Percentiles rank a stretch among this genome's conserved stretches.
phyloP scores from a whole-genome alignment of 92 coral and sea anemone genomes.

The Epizoanthus fatuus region DNA sequence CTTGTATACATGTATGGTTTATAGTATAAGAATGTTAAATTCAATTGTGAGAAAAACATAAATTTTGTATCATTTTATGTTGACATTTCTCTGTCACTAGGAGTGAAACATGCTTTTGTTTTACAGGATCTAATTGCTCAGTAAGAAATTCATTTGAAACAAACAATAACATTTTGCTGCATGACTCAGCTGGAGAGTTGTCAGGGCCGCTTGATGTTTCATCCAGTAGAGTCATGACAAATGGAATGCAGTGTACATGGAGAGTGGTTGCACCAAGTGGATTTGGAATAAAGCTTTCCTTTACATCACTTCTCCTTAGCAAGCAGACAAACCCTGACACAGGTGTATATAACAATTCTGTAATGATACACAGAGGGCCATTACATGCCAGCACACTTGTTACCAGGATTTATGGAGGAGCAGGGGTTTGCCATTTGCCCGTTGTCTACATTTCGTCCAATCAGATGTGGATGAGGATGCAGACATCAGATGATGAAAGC shows the following conservation, averaged over 20 bases:
- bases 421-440: neutral
- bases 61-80: no score
- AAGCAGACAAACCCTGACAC: neutral
- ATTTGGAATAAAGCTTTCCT: constrained; percentile 14
- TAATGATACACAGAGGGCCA: constrained; percentile 20
- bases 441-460: neutral
- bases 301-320: neutral
- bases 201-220: constrained; percentile 20
- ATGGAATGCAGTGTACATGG: constrained; percentile 14
- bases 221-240: neutral
- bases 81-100: neutral
- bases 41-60: no score
- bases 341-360: neutral
- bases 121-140: constrained; percentile 1
- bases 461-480: constrained; percentile 21
- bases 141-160: constrained; percentile 17
- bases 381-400: constrained; percentile 13
- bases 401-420: neutral
- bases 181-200: neutral
- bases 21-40: no score
- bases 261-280: neutral
- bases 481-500: neutral
- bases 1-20: no score
- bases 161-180: constrained; percentile 26
- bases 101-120: neutral